phyloP scores from a whole-genome alignment of 2,113 vertebrate genomes.

The Micronycteris hirsuta region DNA sequence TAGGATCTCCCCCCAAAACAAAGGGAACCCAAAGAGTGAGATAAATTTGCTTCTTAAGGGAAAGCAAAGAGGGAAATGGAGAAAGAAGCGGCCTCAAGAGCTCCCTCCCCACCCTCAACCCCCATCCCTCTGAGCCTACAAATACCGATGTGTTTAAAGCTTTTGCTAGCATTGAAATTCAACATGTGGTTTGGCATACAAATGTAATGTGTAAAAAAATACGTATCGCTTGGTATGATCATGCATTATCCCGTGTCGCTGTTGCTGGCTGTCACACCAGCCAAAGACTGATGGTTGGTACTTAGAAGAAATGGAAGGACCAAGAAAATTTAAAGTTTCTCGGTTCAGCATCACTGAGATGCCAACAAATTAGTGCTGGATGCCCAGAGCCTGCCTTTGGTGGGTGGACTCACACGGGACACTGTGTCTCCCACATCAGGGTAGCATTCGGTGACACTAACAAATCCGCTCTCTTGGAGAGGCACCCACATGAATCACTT shows the following conservation, averaged over 20 bases:
- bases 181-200: background rate
- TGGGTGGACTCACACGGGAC: background rate
- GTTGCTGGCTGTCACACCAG: background rate
- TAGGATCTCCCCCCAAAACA: background rate
- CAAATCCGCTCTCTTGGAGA: background rate
- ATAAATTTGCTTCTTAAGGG: background rate
- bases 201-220: background rate
- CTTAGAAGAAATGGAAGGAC: background rate
- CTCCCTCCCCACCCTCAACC: background rate
- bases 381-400: background rate
- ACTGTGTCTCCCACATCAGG: background rate
- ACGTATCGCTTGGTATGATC: background rate
- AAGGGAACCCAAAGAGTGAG: background rate
- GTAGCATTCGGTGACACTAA: slow-evolving; percentile 2
- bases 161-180: background rate
- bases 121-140: background rate
- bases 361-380: background rate
- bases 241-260: background rate
- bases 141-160: background rate
- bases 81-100: background rate
- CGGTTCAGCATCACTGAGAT: background rate
- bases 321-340: background rate
- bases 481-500: background rate
- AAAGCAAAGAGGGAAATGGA: background rate
- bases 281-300: background rate